Evolutionary conservation across 2,888 invertebrate species (phyloP).

Genomic region (Aporophyla nigra): DNA sequence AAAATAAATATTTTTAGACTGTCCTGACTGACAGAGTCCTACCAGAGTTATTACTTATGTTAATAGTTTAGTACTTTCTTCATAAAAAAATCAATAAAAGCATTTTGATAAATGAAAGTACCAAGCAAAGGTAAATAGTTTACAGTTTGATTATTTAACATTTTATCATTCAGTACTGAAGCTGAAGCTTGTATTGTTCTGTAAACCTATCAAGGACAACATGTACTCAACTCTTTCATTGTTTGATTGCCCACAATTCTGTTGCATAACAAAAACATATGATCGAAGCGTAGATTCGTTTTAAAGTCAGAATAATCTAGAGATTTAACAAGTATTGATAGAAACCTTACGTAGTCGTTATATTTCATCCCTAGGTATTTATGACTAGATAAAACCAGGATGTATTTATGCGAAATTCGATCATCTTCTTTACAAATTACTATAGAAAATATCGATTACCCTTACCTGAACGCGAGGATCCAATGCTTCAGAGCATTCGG

Average conservation of each 20-base stretch:
- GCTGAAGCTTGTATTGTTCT: constrained; percentile 8
- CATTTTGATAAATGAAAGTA: not conserved
- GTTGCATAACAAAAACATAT: constrained; percentile 70
- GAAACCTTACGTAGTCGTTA: not conserved
- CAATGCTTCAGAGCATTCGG: constrained; percentile 93
- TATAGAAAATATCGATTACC: constrained; percentile 82
- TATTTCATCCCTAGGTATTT: not conserved
- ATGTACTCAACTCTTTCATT: constrained; percentile 29
- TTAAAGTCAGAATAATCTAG: constrained; percentile 6
- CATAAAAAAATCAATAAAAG: not conserved
- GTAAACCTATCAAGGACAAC: constrained; percentile 23
- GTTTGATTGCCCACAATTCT: constrained; percentile 42
- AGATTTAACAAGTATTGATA: not conserved
- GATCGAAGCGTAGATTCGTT: constrained; percentile 43
- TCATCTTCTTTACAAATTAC: constrained; percentile 48
- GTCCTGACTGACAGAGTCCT: too few species aligned
- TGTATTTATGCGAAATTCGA: constrained; percentile 8
- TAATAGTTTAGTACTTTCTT: not conserved
- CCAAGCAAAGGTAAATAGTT: not conserved
- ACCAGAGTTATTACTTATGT: too few species aligned
- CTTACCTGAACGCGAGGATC: constrained; percentile 95
- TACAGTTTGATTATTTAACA: not conserved
- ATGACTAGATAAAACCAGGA: not conserved
- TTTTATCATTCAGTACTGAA: not conserved
- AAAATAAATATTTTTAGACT: too few species aligned